Conservation (phyloP, 2,113 vertebrate species). For the Lampris megalopsis region DNA sequence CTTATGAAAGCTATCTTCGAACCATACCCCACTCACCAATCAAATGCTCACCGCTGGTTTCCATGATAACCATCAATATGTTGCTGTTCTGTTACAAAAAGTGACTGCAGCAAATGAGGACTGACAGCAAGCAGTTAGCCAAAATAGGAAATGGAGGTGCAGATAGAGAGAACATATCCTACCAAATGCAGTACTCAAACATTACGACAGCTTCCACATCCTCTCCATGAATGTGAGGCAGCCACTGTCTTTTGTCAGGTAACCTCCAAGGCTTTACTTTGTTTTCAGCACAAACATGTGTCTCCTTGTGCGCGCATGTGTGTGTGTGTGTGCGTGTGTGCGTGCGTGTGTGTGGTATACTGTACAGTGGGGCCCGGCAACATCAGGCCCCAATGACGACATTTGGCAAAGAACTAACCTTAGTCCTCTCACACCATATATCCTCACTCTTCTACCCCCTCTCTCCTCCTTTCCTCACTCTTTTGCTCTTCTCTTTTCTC, state of each 20-base stretch:
- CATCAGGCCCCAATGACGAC: conserved; percentile 60
- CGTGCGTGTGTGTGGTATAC: background rate
- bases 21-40: conserved; percentile 9
- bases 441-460: conserved; percentile 19
- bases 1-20: background rate
- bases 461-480: conserved; percentile 6
- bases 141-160: background rate
- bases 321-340: background rate
- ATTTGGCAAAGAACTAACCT: conserved; percentile 67
- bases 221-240: conserved; percentile 3
- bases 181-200: background rate
- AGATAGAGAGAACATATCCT: background rate
- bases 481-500: conserved; percentile 36
- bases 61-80: conserved; percentile 32
- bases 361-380: conserved; percentile 21
- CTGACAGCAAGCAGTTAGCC: background rate
- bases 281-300: conserved; percentile 21
- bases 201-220: background rate
- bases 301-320: conserved; percentile 13
- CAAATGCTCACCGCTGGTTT: conserved; percentile 16
- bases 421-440: conserved; percentile 35
- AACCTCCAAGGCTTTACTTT: conserved; percentile 23
- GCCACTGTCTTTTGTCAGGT: conserved; percentile 32
- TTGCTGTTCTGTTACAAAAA: conserved; percentile 25
- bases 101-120: background rate